Conservation (phyloP, 2,113 vertebrate species). For the Turdus rufiventris region DNA sequence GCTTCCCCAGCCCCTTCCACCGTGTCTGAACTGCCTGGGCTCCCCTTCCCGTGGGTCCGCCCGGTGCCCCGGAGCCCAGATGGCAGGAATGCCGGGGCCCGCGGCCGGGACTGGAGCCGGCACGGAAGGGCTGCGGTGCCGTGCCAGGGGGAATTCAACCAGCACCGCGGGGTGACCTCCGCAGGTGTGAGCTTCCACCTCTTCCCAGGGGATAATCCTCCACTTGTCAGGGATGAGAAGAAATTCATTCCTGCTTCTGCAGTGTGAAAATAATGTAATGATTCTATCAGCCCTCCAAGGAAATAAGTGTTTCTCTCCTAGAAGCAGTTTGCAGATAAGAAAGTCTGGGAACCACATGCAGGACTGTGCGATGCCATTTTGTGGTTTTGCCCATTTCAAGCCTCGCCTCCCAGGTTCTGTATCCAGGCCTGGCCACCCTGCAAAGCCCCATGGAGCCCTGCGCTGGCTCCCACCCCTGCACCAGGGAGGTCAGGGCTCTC, state of each 20-base stretch:
- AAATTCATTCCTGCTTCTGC: background rate
- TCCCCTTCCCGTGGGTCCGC: background rate
- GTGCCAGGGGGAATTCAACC: background rate
- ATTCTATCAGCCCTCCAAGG: background rate
- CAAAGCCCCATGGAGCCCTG: rapidly evolving
- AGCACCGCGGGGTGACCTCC: background rate
- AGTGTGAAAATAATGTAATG: background rate
- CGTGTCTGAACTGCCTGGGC: rapidly evolving
- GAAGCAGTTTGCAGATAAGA: background rate
- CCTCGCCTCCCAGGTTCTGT: background rate
- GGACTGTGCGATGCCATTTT: background rate
- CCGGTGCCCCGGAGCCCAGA: background rate
- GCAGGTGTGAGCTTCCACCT: background rate
- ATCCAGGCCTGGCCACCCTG: background rate
- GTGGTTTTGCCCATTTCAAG: background rate
- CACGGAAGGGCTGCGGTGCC: background rate
- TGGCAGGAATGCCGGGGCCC: background rate
- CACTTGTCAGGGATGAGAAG: background rate
- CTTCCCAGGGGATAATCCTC: rapidly evolving
- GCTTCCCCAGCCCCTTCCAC: rapidly evolving
- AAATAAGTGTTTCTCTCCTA: background rate
- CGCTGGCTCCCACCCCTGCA: rapidly evolving
- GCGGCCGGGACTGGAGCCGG: rapidly evolving
- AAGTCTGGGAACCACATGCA: background rate
- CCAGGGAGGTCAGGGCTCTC: background rate